phyloP scores from a whole-genome alignment of 2,888 invertebrate genomes.

The Catocala fraxini region DNA sequence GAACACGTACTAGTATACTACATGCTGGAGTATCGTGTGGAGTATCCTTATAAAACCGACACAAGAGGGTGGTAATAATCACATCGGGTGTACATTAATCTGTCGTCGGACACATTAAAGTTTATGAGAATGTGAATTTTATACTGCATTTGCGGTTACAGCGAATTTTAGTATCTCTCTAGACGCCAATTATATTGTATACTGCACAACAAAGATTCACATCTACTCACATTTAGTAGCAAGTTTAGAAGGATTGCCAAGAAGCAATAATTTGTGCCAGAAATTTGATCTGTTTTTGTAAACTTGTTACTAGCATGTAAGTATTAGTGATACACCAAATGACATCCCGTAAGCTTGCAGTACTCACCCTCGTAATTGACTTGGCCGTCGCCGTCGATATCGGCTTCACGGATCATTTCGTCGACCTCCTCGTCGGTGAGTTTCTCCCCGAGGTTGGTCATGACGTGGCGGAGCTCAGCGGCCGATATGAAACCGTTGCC shows the following conservation, averaged over 20 bases:
- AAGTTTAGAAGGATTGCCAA: slow-evolving; percentile 18
- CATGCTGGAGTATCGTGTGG: slow-evolving; percentile 53
- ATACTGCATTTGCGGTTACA: slow-evolving; percentile 30
- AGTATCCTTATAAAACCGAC: slow-evolving; percentile 39
- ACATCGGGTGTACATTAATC: slow-evolving; percentile 30
- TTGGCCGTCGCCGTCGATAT: slow-evolving; percentile 99
- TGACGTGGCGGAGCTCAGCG: slow-evolving; percentile 99
- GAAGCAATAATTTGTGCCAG: not conserved
- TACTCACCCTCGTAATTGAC: slow-evolving; percentile 97
- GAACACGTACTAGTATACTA: slow-evolving; percentile 47
- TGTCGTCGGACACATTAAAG: slow-evolving; percentile 18
- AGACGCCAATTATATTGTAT: slow-evolving; percentile 24
- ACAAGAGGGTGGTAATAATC: slow-evolving; percentile 55
- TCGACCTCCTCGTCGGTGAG: slow-evolving; percentile 99
- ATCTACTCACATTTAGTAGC: slow-evolving; percentile 32
- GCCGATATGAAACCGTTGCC: slow-evolving; percentile 99
- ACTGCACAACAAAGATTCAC: slow-evolving; percentile 25
- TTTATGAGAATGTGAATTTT: slow-evolving; percentile 24
- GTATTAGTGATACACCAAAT: slow-evolving; percentile 1
- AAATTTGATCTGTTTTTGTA: not conserved
- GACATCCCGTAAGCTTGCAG: slow-evolving; percentile 13
- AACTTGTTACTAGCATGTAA: slow-evolving; percentile 29
- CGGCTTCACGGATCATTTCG: slow-evolving; percentile 99
- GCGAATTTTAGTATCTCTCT: slow-evolving; percentile 21
- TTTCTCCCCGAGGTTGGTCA: slow-evolving; percentile 99